These are phyloP conservation scores for Percina caprodes DNA, from an alignment of 2,113 vertebrate species.

Conservation along the genomic window DNA sequence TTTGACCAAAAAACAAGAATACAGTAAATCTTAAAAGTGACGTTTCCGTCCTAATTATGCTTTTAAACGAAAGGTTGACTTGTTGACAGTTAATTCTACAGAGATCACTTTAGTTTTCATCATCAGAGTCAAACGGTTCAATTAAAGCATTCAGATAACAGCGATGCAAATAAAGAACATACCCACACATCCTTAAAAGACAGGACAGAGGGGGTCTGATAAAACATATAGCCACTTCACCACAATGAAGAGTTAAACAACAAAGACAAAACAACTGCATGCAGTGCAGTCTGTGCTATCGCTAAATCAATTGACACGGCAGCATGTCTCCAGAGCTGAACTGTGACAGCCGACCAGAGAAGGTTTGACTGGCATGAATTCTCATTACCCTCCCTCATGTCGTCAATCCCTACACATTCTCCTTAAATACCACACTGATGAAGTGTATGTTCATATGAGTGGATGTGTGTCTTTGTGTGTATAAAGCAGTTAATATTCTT, in stretches of 20 bases:
- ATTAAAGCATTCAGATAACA: too few species aligned
- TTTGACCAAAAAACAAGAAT: too few species aligned
- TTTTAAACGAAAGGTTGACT: too few species aligned
- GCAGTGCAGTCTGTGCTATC: conserved; percentile 42
- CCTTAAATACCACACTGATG: neutral
- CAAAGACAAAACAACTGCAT: conserved; percentile 56
- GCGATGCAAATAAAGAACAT: too few species aligned
- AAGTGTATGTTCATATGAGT: conserved; percentile 12
- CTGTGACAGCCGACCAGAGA: conserved; percentile 6
- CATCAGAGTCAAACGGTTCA: too few species aligned
- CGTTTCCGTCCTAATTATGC: too few species aligned
- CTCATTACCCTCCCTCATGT: neutral
- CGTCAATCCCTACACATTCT: neutral
- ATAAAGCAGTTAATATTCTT: conserved; percentile 51
- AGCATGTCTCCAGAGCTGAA: conserved; percentile 19
- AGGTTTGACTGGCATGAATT: neutral
- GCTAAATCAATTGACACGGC: conserved; percentile 37
- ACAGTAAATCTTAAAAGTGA: too few species aligned
- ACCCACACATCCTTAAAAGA: too few species aligned
- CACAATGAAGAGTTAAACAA: conserved; percentile 14
- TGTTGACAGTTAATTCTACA: too few species aligned
- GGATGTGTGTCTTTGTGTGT: conserved; percentile 22
- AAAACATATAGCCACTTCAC: conserved; percentile 5
- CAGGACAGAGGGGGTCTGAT: conserved; percentile 23
- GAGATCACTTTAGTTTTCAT: too few species aligned